Evolutionary conservation across 2,797 vertebrate genomes (phyloP), one percentile per base, ranked within the genome.

Genomic region (Eulemur coronatus): DNA sequence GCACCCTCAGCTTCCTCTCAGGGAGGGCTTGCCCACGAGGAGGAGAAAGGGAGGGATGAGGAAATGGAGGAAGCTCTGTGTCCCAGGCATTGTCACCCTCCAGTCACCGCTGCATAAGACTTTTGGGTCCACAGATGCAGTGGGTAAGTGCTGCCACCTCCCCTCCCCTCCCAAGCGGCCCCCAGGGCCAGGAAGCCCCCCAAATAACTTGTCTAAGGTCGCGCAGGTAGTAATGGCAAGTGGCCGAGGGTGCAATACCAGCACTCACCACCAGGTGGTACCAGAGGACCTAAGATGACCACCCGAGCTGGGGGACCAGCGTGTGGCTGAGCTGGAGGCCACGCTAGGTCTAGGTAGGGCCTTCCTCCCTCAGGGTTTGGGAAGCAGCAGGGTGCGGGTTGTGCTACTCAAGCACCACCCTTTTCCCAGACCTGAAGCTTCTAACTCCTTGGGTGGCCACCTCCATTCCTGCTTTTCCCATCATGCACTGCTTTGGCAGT

Each of bases 261-360:
- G 7, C n/a, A 75, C 1, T 3, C 0, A 80, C 97, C 98, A 98
- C 95, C 92, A 98, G 98, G 69, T 98, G 98, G 97, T 76, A 97
- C 38, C 96, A 70, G 95, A 94, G 8, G 97, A 97, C 98, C 93
- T 95, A 89, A 93, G 91, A 97, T 55, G 90, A 88, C 55, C 3
- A 1, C 55, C 2, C 0, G 14, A 55, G 46, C 1, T 0, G 17
- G 13, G 46, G 5, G 50, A 15, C 20, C 15, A 0, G 33, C 0
- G 33, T 9, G 14, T 1, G 41, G 33, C 50, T 4, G 15, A n/a
- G 26, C 24, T 15, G 46, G 57, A 48, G 69, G 20, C 43, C 57
- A 7, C 1, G 20, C 46, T 33, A 2, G 30, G 65, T 35, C n/a
- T 61, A 5, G 24, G 6, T 3, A 15, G 80, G 41, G 67, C 7